These are phyloP conservation scores for Drosophila nasuta DNA, from an alignment of 1,140 invertebrate species.

Conservation along the genomic window DNA sequence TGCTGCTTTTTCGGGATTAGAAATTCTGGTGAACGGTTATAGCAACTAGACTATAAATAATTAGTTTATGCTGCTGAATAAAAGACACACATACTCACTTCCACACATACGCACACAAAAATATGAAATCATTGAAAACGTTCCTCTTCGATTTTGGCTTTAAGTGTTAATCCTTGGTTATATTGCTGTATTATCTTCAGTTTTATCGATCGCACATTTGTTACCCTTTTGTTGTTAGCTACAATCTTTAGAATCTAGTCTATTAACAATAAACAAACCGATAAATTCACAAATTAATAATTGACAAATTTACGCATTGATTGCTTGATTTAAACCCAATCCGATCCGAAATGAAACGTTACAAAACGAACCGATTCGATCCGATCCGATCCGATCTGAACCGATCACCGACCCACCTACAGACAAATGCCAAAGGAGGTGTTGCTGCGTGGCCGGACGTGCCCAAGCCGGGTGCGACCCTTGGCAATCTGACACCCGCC, in stretches of 20 bases:
- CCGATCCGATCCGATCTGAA: constrained; percentile 46
- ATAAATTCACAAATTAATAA: constrained; percentile 68
- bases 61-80: constrained; percentile 12
- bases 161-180: constrained; percentile 42
- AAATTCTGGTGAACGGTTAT: constrained; percentile 35
- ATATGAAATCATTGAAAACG: constrained; percentile 5
- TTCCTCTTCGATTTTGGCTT: constrained; percentile 41
- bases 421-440: constrained; percentile 85
- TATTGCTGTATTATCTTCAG: constrained; percentile 43
- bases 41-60: constrained; percentile 10
- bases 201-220: constrained; percentile 39
- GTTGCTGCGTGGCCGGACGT: constrained; percentile 86
- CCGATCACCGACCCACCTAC: constrained; percentile 30
- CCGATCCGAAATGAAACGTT: constrained; percentile 34
- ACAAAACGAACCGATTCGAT: constrained; percentile 37
- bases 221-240: constrained; percentile 47
- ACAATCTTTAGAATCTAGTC: constrained; percentile 51
- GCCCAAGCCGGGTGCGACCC: constrained; percentile 85
- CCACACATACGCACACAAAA: constrained; percentile 10
- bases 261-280: constrained; percentile 46
- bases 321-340: constrained; percentile 53
- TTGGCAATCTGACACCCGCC: constrained; percentile 94
- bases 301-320: constrained; percentile 75
- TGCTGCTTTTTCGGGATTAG: constrained; percentile 19
- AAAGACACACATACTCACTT: constrained; percentile 13